Conservation (phyloP, 2,113 vertebrate species). For the Scytalopus superciliaris region DNA sequence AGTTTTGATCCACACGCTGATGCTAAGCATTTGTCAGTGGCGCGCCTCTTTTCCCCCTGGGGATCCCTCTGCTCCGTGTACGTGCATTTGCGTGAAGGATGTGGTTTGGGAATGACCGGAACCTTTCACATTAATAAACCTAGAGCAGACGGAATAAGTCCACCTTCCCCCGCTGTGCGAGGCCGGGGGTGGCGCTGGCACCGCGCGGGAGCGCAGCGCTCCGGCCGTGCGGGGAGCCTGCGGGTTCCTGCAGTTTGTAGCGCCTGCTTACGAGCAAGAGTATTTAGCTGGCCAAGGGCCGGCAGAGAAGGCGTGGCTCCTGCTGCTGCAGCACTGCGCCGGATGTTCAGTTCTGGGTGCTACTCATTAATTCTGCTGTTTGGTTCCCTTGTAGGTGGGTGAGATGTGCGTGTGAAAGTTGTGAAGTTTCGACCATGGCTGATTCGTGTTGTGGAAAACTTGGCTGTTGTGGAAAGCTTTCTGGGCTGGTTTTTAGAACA, state of each 20-base stretch:
- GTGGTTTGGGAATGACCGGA: rapidly evolving
- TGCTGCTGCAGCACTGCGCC: rapidly evolving
- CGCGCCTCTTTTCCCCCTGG: rapidly evolving
- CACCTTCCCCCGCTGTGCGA: rapidly evolving
- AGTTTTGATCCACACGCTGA: rapidly evolving
- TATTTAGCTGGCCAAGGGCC: rapidly evolving
- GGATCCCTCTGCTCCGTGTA: rapidly evolving
- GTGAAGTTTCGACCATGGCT: rapidly evolving
- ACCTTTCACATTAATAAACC: rapidly evolving
- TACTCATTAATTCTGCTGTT: rapidly evolving
- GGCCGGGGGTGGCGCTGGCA: background rate
- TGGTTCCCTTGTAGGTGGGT: rapidly evolving
- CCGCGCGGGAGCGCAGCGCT: rapidly evolving
- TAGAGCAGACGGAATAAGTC: rapidly evolving
- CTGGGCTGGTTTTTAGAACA: too few species aligned
- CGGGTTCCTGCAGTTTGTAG: too few species aligned
- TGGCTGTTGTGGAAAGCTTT: background rate
- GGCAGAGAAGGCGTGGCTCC: rapidly evolving
- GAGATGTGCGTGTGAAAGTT: rapidly evolving
- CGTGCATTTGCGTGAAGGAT: rapidly evolving
- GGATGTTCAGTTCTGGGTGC: rapidly evolving
- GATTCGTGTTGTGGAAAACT: rapidly evolving
- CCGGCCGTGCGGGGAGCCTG: background rate
- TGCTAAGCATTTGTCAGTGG: rapidly evolving
- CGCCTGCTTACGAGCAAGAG: rapidly evolving